Evolutionary conservation across 2,888 invertebrate genomes (phyloP).

Genomic region (Prosapia bicincta): DNA sequence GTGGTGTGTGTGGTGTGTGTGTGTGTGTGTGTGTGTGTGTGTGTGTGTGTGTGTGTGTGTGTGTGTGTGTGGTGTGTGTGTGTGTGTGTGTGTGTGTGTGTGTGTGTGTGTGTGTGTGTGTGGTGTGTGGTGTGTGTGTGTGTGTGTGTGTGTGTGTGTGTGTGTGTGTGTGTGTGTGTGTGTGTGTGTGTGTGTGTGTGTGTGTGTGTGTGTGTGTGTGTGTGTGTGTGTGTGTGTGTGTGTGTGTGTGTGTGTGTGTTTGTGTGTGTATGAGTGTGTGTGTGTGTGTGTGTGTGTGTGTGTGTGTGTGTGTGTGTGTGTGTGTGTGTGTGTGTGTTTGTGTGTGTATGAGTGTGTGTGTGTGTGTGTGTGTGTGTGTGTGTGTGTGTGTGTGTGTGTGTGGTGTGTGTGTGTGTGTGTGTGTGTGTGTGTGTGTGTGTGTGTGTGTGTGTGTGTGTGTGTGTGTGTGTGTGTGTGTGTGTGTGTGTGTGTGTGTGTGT

Average conservation of each 20-base stretch:
- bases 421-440: neutral
- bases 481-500: neutral
- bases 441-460: neutral
- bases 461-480: constrained; percentile 5
- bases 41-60: no score
- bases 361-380: constrained; percentile 5
- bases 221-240: no score
- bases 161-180: no score
- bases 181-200: no score
- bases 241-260: neutral
- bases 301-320: constrained; percentile 5
- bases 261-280: neutral
- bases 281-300: neutral
- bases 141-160: no score
- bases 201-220: no score
- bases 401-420: neutral
- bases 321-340: constrained; percentile 3
- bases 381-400: constrained; percentile 5
- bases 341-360: neutral
- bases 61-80: no score
- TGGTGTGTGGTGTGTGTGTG: no score
- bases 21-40: no score
- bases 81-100: no score
- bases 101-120: no score
- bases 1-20: no score